Base-by-base conservation (phyloP, 2,797 vertebrate genomes). In the Intellagama lesueurii region DNA sequence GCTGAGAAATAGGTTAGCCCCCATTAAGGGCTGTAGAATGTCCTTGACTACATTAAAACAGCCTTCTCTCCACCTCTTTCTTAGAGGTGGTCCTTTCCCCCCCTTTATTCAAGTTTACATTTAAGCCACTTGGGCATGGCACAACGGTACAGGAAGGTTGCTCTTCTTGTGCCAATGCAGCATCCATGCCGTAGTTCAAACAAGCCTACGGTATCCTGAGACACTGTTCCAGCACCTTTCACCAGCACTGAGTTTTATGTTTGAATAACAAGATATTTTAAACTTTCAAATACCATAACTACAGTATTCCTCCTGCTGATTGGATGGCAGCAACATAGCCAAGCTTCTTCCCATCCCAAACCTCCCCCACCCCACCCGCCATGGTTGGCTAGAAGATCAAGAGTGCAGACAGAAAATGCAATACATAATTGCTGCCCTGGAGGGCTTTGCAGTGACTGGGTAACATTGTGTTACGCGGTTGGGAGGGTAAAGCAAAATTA, bases 241-340 rank as follows among this genome's bases (percentile, higher is more conserved):
- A 88, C 92, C 90, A 92, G 87, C 73, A 77, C 49, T 64, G 91
- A 86, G 91, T 90, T 78, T 78, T 81, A 91, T 30, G 86, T 90
- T 75, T 82, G 83, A 94, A 87, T 91, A 94, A 90, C 85, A 94
- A 91, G 92, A 92, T 70, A 72, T 89, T 95, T 94, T 86, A 89
- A 91, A 81, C 85, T 90, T 83, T 88, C 79, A 26, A 91, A 92
- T 88, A 14, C 86, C 89, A 72, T 90, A 88, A 91, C 90, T 91
- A 87, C 94, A 94, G 82, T 69, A 81, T 90, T 93, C 76, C 78
- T 83, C 83, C 76, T 85, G 9, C 88, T 91, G 91, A 92, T 90
- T 91, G 89, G 89, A 89, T 90, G 72, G 86, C 35, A 92, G 85
- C 88, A 83, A 26, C 87, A 64, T 64, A 87, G 91, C 92, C 93